Evolutionary conservation across 2,113 vertebrate species (phyloP).

Genomic region (Corythornis madagascariensis): DNA sequence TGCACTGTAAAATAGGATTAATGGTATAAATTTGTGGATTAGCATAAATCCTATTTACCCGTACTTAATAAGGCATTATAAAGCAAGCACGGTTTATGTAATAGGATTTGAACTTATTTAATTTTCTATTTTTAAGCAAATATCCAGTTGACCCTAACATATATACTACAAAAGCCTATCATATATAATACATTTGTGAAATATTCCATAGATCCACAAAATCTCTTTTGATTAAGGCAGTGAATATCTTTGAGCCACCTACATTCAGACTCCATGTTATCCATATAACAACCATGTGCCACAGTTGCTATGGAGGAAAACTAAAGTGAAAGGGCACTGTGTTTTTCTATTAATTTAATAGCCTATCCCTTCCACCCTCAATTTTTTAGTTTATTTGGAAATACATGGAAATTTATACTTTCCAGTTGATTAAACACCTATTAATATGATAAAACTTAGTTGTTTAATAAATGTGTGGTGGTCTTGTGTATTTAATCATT

Average conservation of each 20-base stretch:
- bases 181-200: conserved; percentile 9
- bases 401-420: neutral
- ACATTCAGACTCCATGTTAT: neutral
- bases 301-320: neutral
- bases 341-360: neutral
- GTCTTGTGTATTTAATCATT: neutral
- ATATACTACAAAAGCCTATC: neutral
- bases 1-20: conserved; percentile 52
- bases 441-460: neutral
- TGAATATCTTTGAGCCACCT: neutral
- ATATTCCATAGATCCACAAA: neutral
- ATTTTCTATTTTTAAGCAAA: conserved; percentile 12
- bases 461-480: neutral
- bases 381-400: neutral
- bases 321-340: neutral
- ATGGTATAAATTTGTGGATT: conserved; percentile 50
- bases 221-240: neutral
- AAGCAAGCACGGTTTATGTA: conserved; percentile 32
- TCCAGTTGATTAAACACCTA: neutral
- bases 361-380: accelerated
- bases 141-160: conserved; percentile 10
- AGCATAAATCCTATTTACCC: conserved; percentile 60
- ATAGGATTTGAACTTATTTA: conserved; percentile 13
- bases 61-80: conserved; percentile 49
- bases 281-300: neutral